A percentile compares a stretch with the other conserved stretches of the same genome.
Evolutionary conservation across 1,140 invertebrate genomes (phyloP).

Genomic region (Calephelis nemesis): DNA sequence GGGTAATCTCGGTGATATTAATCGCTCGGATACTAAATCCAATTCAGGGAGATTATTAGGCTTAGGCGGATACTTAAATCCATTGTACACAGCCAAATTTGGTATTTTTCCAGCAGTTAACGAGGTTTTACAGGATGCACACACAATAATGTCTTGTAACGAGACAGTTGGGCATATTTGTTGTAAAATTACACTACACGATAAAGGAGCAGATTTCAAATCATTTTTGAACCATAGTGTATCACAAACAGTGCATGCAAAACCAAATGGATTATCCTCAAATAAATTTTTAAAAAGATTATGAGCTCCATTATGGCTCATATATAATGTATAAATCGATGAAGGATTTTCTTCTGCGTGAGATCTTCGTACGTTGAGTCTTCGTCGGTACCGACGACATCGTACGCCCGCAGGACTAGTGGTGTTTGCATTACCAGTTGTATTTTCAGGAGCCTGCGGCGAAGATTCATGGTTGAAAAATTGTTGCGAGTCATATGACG

Average conservation of each 20-base stretch:
- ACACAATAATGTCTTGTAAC: constrained; percentile 16
- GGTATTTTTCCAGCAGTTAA: constrained; percentile 14
- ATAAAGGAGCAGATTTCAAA: constrained; percentile 4
- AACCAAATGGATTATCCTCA: constrained; percentile 14
- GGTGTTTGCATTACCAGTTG: constrained; percentile 1
- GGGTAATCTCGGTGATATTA: constrained; percentile 51
- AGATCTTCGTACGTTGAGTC: constrained; percentile 20
- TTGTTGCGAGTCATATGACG: background rate
- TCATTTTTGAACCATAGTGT: constrained; percentile 12
- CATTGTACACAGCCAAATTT: constrained; percentile 10
- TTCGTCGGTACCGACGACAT: constrained; percentile 20
- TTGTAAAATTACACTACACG: constrained; percentile 6
- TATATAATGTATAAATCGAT: constrained; percentile 19
- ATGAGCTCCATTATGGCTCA: constrained; percentile 17
- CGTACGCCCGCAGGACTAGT: constrained; percentile 11
- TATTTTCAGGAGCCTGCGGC: too few relatives aligned
- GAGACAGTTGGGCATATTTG: constrained; percentile 13
- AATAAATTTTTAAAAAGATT: constrained; percentile 17
- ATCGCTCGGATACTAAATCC: constrained; percentile 12
- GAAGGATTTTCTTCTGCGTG: constrained; percentile 9
- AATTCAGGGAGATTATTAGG: background rate
- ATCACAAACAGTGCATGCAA: constrained; percentile 9
- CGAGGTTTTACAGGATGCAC: constrained; percentile 17
- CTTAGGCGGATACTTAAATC: constrained; percentile 9
- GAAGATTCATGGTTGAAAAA: too few relatives aligned